Base-by-base conservation (phyloP, 1,140 invertebrate genomes). In the Philaenus spumarius region DNA sequence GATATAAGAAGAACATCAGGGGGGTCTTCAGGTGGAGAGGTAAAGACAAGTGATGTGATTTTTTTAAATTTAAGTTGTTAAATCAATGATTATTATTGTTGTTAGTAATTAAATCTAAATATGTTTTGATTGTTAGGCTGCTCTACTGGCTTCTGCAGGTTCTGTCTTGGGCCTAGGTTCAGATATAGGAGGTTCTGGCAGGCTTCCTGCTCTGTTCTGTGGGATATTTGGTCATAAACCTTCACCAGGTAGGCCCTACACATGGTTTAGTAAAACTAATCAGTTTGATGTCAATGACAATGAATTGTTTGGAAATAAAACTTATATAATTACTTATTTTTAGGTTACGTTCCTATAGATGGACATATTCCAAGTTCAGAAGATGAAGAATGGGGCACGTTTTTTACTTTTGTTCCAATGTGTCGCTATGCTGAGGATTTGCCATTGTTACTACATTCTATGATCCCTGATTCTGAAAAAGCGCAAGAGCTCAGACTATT, bases 191-290 rank as follows among this genome's bases (percentile, higher is more conserved):
- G 84, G 93, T 9, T 94, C 90, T 12, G 87, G 95, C 59, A 79
- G 93, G 22, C 75, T 96, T 64, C 93, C 93, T 1, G 80, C 87
- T 9, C 78, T 87, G 30, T 93, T 89, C 67, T 89, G 85, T 72
- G 93, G 93, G n/a, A 75, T 95, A 24, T 95, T 89, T 68, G 90
- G 91, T 19, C 89, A 93, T 69, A 94, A 93, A 67, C 84, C 90
- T 15, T 85, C 89, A 1, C 76, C 80, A 63, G 82, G 86, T 82
- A 66, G 66, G 63, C n/a, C n/a, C n/a, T n/a, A n/a, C n/a, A n/a
- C n/a, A n/a, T n/a, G n/a, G 35, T 11, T 37, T 37, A 11, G n/a
- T 37, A 37, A 37, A 37, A 37, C 35, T 37, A n/a, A 37, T 11
- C 35, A 37, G 35, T 37, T 37, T 11, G 9, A 37, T 9, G 35